Evolutionary conservation across 1,140 invertebrate genomes (phyloP).

Genomic region (Lordiphosa mommai): DNA sequence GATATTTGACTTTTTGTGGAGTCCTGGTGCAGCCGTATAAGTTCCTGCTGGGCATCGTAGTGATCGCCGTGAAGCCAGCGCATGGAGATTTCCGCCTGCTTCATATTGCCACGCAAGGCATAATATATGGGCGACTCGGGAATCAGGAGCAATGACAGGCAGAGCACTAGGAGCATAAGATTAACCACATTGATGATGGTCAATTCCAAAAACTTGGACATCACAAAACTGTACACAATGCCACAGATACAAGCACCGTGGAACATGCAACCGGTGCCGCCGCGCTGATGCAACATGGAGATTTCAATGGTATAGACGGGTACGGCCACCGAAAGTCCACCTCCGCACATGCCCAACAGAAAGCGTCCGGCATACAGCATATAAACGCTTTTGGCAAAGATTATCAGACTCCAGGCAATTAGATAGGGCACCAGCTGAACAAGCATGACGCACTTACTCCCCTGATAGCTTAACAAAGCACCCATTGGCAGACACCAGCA

Average conservation of each 20-base stretch:
- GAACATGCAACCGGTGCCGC: conserved; percentile 85
- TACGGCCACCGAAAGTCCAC: conserved; percentile 85
- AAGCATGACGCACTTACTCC: conserved; percentile 85
- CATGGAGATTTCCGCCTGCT: conserved; percentile 84
- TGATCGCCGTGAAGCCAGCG: conserved; percentile 84
- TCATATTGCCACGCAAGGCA: conserved; percentile 80
- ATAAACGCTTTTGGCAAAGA: conserved; percentile 81
- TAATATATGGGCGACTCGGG: conserved; percentile 84
- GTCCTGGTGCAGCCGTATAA: conserved; percentile 9
- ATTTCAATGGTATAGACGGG: conserved; percentile 88
- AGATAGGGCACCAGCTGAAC: conserved; percentile 83
- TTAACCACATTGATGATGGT: conserved; percentile 81
- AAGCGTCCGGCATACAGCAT: conserved; percentile 85
- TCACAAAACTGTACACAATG: conserved; percentile 82
- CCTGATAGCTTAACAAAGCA: conserved; percentile 83
- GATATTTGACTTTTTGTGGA: background rate
- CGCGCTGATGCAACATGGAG: conserved; percentile 84
- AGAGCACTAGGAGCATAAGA: conserved; percentile 81
- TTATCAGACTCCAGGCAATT: conserved; percentile 84
- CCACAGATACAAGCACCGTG: conserved; percentile 84
- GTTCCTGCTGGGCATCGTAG: conserved; percentile 80
- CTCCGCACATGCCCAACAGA: conserved; percentile 83
- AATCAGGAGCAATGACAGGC: conserved; percentile 82
- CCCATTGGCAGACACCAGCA: conserved; percentile 83
- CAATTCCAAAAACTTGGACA: conserved; percentile 74